Base-by-base conservation (phyloP, 2,113 vertebrate species). In the Thermophis baileyi region DNA sequence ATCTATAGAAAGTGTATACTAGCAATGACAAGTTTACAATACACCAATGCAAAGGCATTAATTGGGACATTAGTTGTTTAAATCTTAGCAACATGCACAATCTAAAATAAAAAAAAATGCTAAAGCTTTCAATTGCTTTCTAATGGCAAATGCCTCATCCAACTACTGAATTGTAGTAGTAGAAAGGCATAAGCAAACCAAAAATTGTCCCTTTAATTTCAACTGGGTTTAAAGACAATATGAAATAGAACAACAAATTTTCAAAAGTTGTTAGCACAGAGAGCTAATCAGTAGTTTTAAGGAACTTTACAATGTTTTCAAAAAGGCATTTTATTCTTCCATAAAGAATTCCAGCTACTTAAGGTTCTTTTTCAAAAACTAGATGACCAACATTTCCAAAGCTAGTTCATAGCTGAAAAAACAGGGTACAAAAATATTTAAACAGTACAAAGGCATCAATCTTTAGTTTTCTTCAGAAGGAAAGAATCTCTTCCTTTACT, bases 41-140 rank as follows among this genome's bases (percentile, higher is more conserved):
- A 97, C 96, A 85, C 54, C 96, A 94, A 97, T 93, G 96, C 94
- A 97, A 95, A 97, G 95, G 95, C 95, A 63, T 97, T 95, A 95
- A 94, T 93, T 91, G 96, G 97, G 96, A 97, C 97, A 96, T 96
- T 96, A 91, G 96, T 97, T 94, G 94, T 97, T 97, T 93, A 95
- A 96, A 95, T 97, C 97, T 97, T 95, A 96, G 96, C 97, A 97
- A 96, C 98, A 98, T 98, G 98, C 98, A 97, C 93, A 96, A 97
- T 94, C 96, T 96, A 97, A 97, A 97, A 97, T 95, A 96, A 96
- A 96, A 94, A 94, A 91, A 94, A 91, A 35, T 51, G 95, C 96
- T 96, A 97, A 96, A 96, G 96, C 96, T 94, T 95, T 96, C 91
- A 47, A 47, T 85, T 96, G 96, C 51, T 85, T 97, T 96, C 96